phyloP scores from a whole-genome alignment of 2,113 vertebrate species.

The Aplodontia rufa region DNA sequence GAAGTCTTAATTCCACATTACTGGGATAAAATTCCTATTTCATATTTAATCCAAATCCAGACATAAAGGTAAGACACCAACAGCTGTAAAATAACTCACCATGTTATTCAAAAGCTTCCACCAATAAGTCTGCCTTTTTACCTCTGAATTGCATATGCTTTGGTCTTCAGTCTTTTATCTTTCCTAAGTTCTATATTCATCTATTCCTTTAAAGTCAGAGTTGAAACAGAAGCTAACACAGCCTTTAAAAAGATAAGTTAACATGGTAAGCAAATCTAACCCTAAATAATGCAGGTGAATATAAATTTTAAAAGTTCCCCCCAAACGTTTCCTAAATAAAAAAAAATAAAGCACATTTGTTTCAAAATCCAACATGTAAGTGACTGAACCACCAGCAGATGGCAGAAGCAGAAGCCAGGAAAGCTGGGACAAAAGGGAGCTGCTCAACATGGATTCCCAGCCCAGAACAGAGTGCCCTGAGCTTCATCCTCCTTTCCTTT shows the following conservation, averaged over 20 bases:
- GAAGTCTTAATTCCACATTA: background rate
- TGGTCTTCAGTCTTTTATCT: background rate
- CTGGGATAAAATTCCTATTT: background rate
- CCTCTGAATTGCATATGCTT: background rate
- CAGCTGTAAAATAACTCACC: background rate
- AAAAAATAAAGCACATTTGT: slow-evolving; percentile 74
- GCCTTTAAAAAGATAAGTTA: background rate
- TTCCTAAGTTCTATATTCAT: background rate
- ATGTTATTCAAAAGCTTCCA: background rate
- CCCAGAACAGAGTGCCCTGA: slow-evolving; percentile 6
- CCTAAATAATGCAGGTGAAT: slow-evolving; percentile 47
- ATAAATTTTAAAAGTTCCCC: slow-evolving; percentile 67
- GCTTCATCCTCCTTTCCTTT: background rate
- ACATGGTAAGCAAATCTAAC: background rate
- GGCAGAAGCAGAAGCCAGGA: slow-evolving; percentile 83
- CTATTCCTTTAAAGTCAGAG: background rate
- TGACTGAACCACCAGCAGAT: slow-evolving; percentile 84
- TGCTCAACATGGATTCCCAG: slow-evolving; percentile 52
- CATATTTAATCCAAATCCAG: background rate
- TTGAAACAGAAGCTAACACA: background rate
- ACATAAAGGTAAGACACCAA: background rate
- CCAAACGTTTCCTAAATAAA: slow-evolving; percentile 64
- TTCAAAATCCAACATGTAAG: slow-evolving; percentile 73
- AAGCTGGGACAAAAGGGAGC: slow-evolving; percentile 78
- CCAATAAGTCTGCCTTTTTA: background rate